Conservation (phyloP, 2,797 vertebrate species). For the Remorina albescens region DNA sequence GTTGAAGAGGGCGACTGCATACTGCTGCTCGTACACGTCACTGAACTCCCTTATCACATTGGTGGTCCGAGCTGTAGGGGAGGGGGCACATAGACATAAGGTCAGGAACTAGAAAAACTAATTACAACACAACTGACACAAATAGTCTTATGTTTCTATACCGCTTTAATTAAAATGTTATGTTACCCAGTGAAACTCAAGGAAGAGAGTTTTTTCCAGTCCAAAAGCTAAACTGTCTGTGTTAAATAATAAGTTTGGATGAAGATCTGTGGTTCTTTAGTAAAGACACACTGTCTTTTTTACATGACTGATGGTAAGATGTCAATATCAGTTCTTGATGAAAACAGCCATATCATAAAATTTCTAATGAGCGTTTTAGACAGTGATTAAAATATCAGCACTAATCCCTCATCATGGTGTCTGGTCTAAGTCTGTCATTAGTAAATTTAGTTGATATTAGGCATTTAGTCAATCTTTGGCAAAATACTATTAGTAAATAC, state of each 20-base stretch:
- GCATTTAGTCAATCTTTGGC: not conserved
- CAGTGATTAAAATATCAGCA: slow-evolving; percentile 9
- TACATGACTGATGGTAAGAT: not conserved
- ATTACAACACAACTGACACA: not conserved
- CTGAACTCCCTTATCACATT: slow-evolving; percentile 89
- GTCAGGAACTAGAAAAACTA: slow-evolving; percentile 2
- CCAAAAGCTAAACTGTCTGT: slow-evolving; percentile 1
- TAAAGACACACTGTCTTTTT: not conserved
- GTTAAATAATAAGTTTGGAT: no score
- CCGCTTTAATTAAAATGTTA: not conserved
- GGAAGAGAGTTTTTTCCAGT: no score
- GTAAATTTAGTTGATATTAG: not conserved
- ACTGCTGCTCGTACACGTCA: slow-evolving; percentile 89
- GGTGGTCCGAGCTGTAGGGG: slow-evolving; percentile 85
- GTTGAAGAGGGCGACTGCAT: slow-evolving; percentile 93
- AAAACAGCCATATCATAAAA: slow-evolving; percentile 34
- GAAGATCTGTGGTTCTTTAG: not conserved
- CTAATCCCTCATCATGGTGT: not conserved
- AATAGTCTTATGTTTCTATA: not conserved
- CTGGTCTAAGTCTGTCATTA: not conserved
- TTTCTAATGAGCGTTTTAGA: slow-evolving; percentile 12
- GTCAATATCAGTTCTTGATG: slow-evolving; percentile 40
- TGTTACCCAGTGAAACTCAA: not conserved
- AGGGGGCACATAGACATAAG: slow-evolving; percentile 12
- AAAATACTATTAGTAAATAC: not conserved